Evolutionary conservation across 2,113 vertebrate genomes (phyloP), one percentile per base, ranked within the genome.

Genomic region (Vulpes lagopus): DNA sequence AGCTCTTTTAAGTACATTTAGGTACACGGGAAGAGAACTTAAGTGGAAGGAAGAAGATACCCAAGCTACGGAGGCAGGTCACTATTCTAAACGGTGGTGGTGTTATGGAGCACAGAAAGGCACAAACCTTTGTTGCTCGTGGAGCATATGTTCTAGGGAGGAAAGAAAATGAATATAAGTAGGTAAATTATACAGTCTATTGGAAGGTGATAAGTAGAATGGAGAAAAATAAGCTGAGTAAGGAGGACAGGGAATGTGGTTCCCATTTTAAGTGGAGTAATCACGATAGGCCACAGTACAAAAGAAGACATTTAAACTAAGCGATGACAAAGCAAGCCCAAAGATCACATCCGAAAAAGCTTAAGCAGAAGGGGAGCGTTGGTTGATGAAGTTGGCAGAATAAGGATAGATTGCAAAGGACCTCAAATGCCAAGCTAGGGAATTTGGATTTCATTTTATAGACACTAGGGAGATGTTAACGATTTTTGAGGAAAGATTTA

Each of bases 371-470:
- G 80, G 88, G 85, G 65, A 85, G 84, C 43, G 78, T 30, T 96
- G 94, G 91, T 91, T 93, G 95, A 91, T 88, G 91, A 96, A 96
- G 94, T 12, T 96, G 97, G 96, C 96, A 98, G 96, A 82, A 43
- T 55, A 55, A 92, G 74, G 74, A 94, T 32, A 94, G 83, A 94
- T 20, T 89, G 94, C 78, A 95, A 81, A 96, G 55, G 96, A 74
- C 91, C 95, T 96, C 95, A 97, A 94, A 95, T 82, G 93, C 96
- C 98, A 98, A 95, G 81, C 90, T 53, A 43, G 55, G 78, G 84
- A 96, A 84, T 95, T 91, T 96, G 93, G 91, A 97, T 86, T 95
- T 96, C 81, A 93, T 95, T 97, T 97, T 95, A 91, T n/a, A 95
- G 95, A 95, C 65, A 93, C 87, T 89, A n/a, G 53, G 90, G 92